phyloP scores from a whole-genome alignment of 1,140 invertebrate genomes.

The Anthonomus grandis region DNA sequence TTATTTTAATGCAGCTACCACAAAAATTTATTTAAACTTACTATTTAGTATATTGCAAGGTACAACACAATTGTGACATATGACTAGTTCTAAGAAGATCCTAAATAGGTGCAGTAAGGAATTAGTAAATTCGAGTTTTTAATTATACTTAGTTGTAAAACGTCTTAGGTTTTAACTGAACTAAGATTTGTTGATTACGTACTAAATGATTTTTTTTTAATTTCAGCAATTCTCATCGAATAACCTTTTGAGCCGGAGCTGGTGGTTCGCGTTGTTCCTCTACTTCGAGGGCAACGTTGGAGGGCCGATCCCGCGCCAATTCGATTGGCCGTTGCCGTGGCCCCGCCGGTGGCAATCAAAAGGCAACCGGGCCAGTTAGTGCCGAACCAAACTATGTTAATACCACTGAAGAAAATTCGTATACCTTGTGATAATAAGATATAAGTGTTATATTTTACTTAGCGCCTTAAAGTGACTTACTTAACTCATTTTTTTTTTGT shows the following conservation, averaged over 20 bases:
- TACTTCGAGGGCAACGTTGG: slow-evolving; percentile 85
- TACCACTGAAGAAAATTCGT: not conserved
- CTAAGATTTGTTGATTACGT: too few species aligned
- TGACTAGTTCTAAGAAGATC: too few species aligned
- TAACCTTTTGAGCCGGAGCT: slow-evolving; percentile 56
- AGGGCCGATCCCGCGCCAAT: slow-evolving; percentile 73
- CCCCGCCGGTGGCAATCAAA: slow-evolving; percentile 65
- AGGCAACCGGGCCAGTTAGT: slow-evolving; percentile 47
- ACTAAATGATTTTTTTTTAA: slow-evolving; percentile 11
- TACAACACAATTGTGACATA: too few species aligned
- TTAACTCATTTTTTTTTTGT: too few species aligned
- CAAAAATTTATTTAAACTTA: too few species aligned
- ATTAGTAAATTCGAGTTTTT: too few species aligned
- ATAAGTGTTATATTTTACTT: slow-evolving; percentile 27
- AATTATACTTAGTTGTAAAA: too few species aligned
- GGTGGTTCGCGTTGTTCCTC: slow-evolving; percentile 81
- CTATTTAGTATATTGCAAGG: too few species aligned
- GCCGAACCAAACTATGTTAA: slow-evolving; percentile 5
- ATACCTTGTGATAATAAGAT: slow-evolving; percentile 13
- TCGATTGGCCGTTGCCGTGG: slow-evolving; percentile 84
- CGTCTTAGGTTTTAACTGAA: too few species aligned
- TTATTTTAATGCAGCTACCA: too few species aligned
- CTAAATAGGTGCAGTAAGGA: too few species aligned
- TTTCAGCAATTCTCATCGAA: slow-evolving; percentile 47
- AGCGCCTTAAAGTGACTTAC: slow-evolving; percentile 26